phyloP scores from a whole-genome alignment of 2,888 invertebrate species.

The Caprella mutica region DNA sequence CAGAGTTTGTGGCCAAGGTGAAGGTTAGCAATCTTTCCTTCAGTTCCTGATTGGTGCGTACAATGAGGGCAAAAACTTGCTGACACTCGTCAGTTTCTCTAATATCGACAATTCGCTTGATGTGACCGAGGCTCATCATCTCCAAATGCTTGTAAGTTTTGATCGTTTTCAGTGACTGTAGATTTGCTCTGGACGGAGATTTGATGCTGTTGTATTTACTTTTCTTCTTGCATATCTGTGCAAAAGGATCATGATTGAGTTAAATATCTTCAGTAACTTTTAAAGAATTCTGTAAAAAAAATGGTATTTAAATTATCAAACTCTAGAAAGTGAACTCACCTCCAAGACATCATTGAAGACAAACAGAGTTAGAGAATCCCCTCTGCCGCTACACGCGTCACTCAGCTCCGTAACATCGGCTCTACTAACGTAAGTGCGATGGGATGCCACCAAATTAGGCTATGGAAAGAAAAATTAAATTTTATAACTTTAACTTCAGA shows the following conservation, averaged over 20 bases:
- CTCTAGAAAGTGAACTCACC: conserved; percentile 45
- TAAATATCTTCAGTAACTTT: too few species aligned
- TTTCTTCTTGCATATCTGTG: conserved; percentile 49
- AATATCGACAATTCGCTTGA: conserved; percentile 83
- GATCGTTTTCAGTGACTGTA: conserved; percentile 41
- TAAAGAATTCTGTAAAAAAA: too few species aligned
- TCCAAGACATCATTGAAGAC: conserved; percentile 90
- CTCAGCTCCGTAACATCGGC: conserved; percentile 80
- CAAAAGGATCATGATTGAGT: conserved; percentile 13
- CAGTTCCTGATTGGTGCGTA: conserved; percentile 68
- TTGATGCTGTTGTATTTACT: conserved; percentile 60
- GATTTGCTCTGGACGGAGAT: conserved; percentile 43
- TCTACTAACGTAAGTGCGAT: conserved; percentile 73
- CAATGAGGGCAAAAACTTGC: conserved; percentile 79
- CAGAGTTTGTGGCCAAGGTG: conserved; percentile 51
- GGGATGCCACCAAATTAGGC: conserved; percentile 85
- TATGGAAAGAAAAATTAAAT: conserved; percentile 42
- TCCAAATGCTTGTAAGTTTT: conserved; percentile 87
- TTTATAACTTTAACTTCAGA: too few species aligned
- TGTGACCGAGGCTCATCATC: conserved; percentile 73
- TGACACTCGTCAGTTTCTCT: conserved; percentile 77
- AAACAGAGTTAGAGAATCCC: conserved; percentile 75
- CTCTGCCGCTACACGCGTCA: conserved; percentile 64
- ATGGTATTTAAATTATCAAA: not conserved
- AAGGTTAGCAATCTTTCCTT: conserved; percentile 83